Percentiles rank a stretch among this genome's conserved stretches.
These are phyloP conservation scores for Platypus cylindrus DNA, from an alignment of 2,888 invertebrate genomes.

Conservation along the genomic window DNA sequence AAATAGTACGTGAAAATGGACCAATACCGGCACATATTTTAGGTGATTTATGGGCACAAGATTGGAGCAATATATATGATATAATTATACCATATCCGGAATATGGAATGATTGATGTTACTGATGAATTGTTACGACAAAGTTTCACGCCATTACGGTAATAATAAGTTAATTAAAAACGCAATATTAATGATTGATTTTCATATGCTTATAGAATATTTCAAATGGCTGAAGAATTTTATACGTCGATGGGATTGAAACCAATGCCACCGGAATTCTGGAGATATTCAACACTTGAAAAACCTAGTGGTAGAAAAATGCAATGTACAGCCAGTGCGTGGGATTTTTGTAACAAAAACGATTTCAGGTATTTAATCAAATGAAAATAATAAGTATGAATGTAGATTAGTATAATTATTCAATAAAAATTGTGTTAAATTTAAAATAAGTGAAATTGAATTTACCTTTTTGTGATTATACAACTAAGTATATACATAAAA, in stretches of 20 bases:
- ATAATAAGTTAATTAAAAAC: neutral
- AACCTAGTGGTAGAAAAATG: constrained; percentile 56
- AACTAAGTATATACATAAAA: neutral
- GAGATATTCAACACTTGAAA: constrained; percentile 66
- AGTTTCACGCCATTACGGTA: constrained; percentile 61
- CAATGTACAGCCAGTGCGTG: constrained; percentile 70
- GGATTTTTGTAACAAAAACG: constrained; percentile 75
- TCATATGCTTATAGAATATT: constrained; percentile 67
- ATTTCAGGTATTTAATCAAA: constrained; percentile 66
- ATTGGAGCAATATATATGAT: constrained; percentile 65
- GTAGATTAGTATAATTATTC: no score
- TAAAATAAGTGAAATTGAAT: neutral
- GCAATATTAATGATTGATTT: constrained; percentile 7
- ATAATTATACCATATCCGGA: constrained; percentile 64
- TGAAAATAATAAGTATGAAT: no score
- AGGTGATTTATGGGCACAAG: constrained; percentile 78
- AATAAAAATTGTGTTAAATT: no score
- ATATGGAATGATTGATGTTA: constrained; percentile 58
- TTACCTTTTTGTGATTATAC: constrained; percentile 1
- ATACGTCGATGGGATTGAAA: constrained; percentile 65
- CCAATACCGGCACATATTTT: constrained; percentile 76
- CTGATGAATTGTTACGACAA: constrained; percentile 61
- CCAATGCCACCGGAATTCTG: constrained; percentile 76
- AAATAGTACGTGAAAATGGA: constrained; percentile 42
- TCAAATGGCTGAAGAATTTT: constrained; percentile 73